These are phyloP conservation scores for Parazoanthus swiftii DNA, from an alignment of 92 coral and sea anemone species.

Conservation along the genomic window DNA sequence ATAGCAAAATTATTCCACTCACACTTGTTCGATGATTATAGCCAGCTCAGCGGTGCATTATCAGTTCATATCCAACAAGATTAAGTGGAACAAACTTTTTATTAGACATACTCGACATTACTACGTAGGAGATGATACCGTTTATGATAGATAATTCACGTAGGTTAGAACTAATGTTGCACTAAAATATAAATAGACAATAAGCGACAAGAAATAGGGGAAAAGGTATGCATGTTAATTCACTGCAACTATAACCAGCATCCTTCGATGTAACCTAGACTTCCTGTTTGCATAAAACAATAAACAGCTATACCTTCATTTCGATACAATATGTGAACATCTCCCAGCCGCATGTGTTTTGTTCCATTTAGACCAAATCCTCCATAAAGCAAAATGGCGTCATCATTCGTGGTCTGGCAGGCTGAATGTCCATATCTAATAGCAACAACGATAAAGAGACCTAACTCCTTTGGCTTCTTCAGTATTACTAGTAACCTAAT, in stretches of 20 bases:
- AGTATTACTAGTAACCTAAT: no score
- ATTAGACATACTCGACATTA: no score
- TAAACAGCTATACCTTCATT: conserved; percentile 32
- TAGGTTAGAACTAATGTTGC: no score
- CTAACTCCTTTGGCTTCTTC: background rate
- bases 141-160: no score
- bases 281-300: background rate
- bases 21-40: no score
- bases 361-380: conserved; percentile 72
- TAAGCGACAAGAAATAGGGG: no score
- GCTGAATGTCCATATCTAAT: conserved; percentile 79
- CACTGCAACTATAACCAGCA: background rate
- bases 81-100: background rate
- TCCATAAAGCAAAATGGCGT: conserved; percentile 55
- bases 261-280: background rate
- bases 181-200: no score
- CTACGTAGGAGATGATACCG: no score
- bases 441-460: background rate
- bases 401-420: conserved; percentile 41
- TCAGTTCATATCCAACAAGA: background rate
- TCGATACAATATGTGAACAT: conserved; percentile 46
- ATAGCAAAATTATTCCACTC: no score
- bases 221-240: no score
- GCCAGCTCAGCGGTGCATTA: no score
- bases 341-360: conserved; percentile 77